Evolutionary conservation across 2,113 vertebrate genomes (phyloP).

Genomic region (Thalassarche chlororhynchos): DNA sequence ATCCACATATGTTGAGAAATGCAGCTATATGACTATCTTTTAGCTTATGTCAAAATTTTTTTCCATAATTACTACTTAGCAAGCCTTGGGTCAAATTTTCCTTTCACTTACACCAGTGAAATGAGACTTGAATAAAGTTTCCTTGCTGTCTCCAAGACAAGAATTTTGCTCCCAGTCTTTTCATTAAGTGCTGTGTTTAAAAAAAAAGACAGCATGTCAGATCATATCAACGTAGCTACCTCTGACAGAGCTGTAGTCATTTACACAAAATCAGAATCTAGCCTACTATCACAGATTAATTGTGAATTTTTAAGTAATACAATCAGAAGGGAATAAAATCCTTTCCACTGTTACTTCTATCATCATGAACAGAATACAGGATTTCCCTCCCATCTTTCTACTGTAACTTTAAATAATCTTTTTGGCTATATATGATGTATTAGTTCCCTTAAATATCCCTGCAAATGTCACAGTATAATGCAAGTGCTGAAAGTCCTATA

Average conservation of each 20-base stretch:
- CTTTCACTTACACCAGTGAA: constrained; percentile 17
- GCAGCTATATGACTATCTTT: neutral
- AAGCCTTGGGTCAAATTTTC: constrained; percentile 20
- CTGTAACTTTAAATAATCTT: neutral
- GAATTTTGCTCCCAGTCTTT: constrained; percentile 16
- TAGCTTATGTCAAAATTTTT: constrained; percentile 31
- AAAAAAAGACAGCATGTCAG: neutral
- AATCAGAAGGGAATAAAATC: neutral
- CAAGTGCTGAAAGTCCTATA: neutral
- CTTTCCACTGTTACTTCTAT: neutral
- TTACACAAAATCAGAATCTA: neutral
- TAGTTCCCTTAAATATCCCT: neutral
- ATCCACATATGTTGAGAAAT: neutral
- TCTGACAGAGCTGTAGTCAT: neutral
- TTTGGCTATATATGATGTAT: neutral
- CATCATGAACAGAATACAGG: neutral
- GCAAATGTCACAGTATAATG: neutral
- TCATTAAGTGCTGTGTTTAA: constrained; percentile 25
- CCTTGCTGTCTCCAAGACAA: neutral
- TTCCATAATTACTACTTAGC: constrained; percentile 19
- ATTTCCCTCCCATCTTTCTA: neutral
- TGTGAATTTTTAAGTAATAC: neutral
- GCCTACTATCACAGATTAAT: neutral
- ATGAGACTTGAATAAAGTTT: constrained; percentile 9
- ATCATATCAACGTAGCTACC: neutral